Base-by-base conservation (phyloP, 2,797 vertebrate genomes). In the Melanotaenia parkinsoni region DNA sequence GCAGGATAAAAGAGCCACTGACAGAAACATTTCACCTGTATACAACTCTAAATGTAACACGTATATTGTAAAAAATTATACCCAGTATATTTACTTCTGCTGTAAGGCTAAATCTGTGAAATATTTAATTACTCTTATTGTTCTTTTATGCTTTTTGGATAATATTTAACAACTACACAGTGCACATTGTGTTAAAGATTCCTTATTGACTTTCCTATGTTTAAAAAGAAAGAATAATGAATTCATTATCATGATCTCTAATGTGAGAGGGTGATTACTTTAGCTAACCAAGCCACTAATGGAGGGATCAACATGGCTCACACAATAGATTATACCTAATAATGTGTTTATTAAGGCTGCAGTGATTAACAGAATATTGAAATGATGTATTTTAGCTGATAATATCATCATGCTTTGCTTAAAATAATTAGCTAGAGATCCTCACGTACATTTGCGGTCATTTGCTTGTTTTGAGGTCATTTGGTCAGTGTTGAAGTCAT, bases 401-500 rank as follows among this genome's bases (percentile, higher is more conserved):
- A 33, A 66, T 35, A 33, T 70, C 45, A 58, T 26, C 24, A 0
- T 26, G 28, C 50, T 59, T 57, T 40, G 33, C 13, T 32, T 18
- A 70, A 37, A 50, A 64, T 1, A 60, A n/a, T 40, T 3, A 45
- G 28, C 63, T 14, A 22, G 20, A 57, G 32, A 40, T 8, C 7
- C 58, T 38, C 43, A 8, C 28, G 20, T 5, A 70, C 79, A 73
- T 59, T 56, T 66, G 81, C 56, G 74, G 47, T 66, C 13, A 26
- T 70, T 28, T 58, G 43, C 53, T 37, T 7, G 53, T 63, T 88
- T 75, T 69, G 68, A 86, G 77, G 81, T 88, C 77, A 85, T 65
- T 38, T 60, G 72, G 74, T 85, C 79, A 67, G 62, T 85, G 77
- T 77, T 80, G 76, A 77, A 79, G 76, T 80, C 72, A 67, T 58